phyloP scores from a whole-genome alignment of 1,140 invertebrate species.

The Pygmarrhopalites habei region DNA sequence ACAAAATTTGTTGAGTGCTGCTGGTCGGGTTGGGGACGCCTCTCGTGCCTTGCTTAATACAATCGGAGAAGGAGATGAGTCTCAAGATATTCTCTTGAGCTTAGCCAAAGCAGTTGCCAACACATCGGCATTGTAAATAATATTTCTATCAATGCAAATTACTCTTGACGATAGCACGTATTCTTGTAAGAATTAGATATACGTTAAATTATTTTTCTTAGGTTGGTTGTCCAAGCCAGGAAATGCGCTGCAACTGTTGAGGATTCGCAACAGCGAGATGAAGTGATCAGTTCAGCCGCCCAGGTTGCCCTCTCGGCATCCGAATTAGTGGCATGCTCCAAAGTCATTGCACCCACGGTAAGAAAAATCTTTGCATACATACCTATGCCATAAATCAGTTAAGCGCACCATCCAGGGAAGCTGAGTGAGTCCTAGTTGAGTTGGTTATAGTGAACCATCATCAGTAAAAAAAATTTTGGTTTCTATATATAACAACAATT shows the following conservation, averaged over 20 bases:
- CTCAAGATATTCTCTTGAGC: slow-evolving; percentile 76
- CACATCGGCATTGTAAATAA: slow-evolving; percentile 62
- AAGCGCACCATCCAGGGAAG: no score
- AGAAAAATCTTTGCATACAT: no score
- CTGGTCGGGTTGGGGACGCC: slow-evolving; percentile 89
- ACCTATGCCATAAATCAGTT: no score
- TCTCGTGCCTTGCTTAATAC: slow-evolving; percentile 87
- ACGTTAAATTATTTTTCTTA: no score
- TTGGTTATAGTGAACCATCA: no score
- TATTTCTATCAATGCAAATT: no score
- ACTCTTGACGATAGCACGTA: no score
- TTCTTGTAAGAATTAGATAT: no score
- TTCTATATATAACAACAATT: no score
- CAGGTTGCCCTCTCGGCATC: slow-evolving; percentile 95
- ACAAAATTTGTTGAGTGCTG: slow-evolving; percentile 87
- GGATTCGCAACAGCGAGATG: slow-evolving; percentile 55
- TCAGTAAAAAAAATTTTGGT: no score
- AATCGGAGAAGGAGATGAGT: slow-evolving; percentile 84
- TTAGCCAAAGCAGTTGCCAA: slow-evolving; percentile 94
- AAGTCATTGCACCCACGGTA: slow-evolving; percentile 63
- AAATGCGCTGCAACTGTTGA: slow-evolving; percentile 80
- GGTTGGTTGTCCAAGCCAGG: slow-evolving; percentile 85
- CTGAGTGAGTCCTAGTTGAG: no score
- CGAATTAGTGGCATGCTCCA: slow-evolving; percentile 80
- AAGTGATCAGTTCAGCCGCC: slow-evolving; percentile 88